Base-by-base conservation (phyloP, 2,113 vertebrate genomes). In the Cervus canadensis region DNA sequence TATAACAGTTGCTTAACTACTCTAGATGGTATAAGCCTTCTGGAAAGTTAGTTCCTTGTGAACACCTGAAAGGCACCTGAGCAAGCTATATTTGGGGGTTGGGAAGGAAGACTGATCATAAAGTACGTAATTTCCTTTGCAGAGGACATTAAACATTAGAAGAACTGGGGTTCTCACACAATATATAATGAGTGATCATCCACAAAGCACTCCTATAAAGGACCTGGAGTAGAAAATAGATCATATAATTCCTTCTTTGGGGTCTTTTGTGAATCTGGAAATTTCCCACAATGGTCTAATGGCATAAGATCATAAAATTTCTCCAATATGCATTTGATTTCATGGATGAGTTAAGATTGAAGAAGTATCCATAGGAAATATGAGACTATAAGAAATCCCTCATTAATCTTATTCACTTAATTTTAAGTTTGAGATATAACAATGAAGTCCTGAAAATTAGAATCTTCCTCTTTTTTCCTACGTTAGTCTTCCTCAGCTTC, bases 291-390 rank as follows among this genome's bases (percentile, higher is more conserved):
- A 54, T 71, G 21, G 33, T 67, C n/a, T 84, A 93, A 88, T 33
- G 74, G 0, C 64, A 60, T 0, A 62, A 91, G 15, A 48, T 71
- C 60, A 59, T 90, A 91, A 43, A 81, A 50, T 28, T 62, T 97
- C 33, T 5, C 5, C 25, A 79, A 40, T 43, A 79, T 89, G 16
- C 45, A 76, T 85, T 95, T 94, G n/a, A 96, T 96, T 97, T 96
- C 33, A 90, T 62, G 40, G 8, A 91, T 25, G 48, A 94, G 2
- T 50, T 71, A 76, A n/a, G 36, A 50, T 89, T 60, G 59, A 23
- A 91, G 54, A 91, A 87, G 36, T 79, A 91, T 6, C 19, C 9
- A 16, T 21, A 64, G 43, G 48, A 94, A 89, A 95, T 89, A 96
- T 57, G 60, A 92, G 40, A 87, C 23, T 71, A 12, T 71, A 89